Evolutionary conservation across 2,113 vertebrate genomes (phyloP).

Genomic region (Pangasianodon hypophthalmus): DNA sequence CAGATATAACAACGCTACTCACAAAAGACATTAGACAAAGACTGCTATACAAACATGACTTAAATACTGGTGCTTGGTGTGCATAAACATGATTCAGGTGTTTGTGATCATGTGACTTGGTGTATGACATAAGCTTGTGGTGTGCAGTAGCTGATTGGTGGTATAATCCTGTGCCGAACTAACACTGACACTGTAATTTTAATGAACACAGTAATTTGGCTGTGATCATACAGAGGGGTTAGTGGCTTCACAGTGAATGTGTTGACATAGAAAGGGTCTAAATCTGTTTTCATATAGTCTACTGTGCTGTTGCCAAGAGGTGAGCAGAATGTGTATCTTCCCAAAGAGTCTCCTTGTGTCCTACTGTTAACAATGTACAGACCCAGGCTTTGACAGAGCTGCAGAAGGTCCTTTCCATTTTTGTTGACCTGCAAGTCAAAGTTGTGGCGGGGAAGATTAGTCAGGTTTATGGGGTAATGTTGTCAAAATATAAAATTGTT

Average conservation of each 20-base stretch:
- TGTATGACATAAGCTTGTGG: too few species aligned
- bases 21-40: too few species aligned
- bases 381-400: conserved; percentile 13
- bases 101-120: too few species aligned
- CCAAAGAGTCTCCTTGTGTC: neutral
- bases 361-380: neutral
- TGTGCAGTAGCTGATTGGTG: too few species aligned
- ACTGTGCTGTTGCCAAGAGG: neutral
- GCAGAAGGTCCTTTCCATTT: conserved; percentile 16
- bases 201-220: neutral
- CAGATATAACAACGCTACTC: too few species aligned
- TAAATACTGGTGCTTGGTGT: too few species aligned
- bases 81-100: too few species aligned
- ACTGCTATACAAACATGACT: too few species aligned
- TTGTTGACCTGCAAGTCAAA: neutral
- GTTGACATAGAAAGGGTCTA: neutral
- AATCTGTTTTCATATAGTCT: neutral
- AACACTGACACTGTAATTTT: neutral
- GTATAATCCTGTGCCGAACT: too few species aligned
- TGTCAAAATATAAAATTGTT: neutral
- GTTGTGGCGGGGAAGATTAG: neutral
- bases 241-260: neutral
- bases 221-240: neutral
- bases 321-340: neutral
- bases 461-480: neutral